phyloP scores from a whole-genome alignment of 2,797 vertebrate species.

The Periophthalmus magnuspinnatus region DNA sequence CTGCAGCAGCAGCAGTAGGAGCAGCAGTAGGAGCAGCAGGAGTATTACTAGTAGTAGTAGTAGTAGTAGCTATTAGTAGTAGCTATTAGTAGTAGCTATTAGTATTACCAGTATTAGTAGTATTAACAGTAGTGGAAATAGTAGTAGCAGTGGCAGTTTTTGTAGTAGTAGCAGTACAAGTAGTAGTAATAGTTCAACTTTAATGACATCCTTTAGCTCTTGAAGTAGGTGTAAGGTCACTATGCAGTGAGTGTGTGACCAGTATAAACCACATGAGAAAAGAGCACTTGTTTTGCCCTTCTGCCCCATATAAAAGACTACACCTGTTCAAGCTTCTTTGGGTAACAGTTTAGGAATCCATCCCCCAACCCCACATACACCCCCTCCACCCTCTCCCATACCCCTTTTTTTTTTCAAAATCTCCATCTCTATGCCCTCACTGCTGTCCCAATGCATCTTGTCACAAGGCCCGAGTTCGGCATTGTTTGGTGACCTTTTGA shows the following conservation, averaged over 20 bases:
- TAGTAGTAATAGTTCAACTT: conserved; percentile 8
- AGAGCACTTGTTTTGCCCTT: conserved; percentile 51
- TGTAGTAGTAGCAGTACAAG: background rate
- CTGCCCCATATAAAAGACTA: conserved; percentile 42
- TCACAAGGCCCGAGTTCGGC: background rate
- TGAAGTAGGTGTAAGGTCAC: conserved; percentile 52
- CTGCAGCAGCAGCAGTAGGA: no score
- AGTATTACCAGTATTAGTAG: background rate
- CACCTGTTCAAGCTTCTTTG: conserved; percentile 66
- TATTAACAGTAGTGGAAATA: background rate
- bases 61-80: no score
- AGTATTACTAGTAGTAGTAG: no score
- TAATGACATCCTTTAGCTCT: conserved; percentile 45
- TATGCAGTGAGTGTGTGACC: conserved; percentile 43
- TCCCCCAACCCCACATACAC: background rate
- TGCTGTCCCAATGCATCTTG: background rate
- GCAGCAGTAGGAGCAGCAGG: no score
- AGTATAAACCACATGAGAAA: conserved; percentile 48
- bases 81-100: no score
- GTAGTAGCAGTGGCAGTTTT: background rate
- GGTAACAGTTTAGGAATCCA: conserved; percentile 48
- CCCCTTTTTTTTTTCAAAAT: no score
- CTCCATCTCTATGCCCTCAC: no score
- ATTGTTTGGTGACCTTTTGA: conserved; percentile 71
- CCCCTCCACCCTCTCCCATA: background rate